Evolutionary conservation across 2,797 vertebrate genomes (phyloP).

Genomic region (Muscicapa comitata): DNA sequence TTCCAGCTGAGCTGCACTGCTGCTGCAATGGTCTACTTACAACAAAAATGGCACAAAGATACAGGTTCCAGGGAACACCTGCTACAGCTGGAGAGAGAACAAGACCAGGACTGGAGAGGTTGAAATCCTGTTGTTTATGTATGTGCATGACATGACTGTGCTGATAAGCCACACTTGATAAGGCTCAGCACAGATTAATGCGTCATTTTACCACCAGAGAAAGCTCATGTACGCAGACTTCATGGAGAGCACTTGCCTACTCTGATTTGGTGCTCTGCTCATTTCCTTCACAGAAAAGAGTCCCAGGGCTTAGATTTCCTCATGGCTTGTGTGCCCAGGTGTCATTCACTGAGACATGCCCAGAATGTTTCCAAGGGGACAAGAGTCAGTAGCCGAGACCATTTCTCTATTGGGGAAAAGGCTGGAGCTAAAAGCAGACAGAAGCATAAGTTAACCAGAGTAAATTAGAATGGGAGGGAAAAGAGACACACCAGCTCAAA

Average conservation of each 20-base stretch:
- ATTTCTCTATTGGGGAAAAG: neutral
- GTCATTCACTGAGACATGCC: neutral
- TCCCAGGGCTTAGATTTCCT: neutral
- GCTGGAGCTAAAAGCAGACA: neutral
- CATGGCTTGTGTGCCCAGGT: neutral
- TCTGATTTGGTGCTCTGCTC: neutral
- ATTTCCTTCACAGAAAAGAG: neutral
- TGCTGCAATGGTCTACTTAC: neutral
- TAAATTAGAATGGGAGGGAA: neutral
- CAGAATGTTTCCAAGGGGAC: neutral
- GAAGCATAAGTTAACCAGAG: neutral
- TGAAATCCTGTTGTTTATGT: neutral
- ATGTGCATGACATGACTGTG: rapidly evolving
- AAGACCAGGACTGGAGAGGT: neutral
- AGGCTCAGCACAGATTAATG: neutral
- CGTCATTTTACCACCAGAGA: neutral
- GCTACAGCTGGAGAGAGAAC: neutral
- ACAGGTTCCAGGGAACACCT: rapidly evolving
- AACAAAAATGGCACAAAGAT: rapidly evolving
- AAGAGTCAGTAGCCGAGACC: rapidly evolving
- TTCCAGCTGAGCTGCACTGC: neutral
- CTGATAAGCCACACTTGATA: neutral
- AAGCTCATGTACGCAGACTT: neutral
- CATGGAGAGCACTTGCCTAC: rapidly evolving
- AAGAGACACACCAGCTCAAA: neutral